Evolutionary conservation across 2,113 vertebrate genomes (phyloP).

Genomic region (Columbina picui): DNA sequence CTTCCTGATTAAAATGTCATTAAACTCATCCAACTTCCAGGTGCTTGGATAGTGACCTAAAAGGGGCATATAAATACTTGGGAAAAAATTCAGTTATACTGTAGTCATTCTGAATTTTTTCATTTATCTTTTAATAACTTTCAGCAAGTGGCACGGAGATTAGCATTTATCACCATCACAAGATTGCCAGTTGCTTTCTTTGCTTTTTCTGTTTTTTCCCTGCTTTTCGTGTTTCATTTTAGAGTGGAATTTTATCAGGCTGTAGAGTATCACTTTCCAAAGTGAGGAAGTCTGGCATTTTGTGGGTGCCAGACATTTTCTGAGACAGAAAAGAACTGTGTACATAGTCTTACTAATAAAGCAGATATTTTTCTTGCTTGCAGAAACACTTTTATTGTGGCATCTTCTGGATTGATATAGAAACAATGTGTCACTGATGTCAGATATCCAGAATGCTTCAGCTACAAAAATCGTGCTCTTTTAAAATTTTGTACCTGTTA

Average conservation of each 20-base stretch:
- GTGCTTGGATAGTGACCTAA: not conserved
- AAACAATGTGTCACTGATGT: not conserved
- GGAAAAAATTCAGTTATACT: not conserved
- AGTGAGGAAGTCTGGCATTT: slow-evolving; percentile 23
- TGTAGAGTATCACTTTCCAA: not conserved
- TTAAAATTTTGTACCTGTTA: not conserved
- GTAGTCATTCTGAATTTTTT: not conserved
- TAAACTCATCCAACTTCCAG: not conserved
- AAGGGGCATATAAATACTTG: not conserved
- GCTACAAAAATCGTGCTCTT: not conserved
- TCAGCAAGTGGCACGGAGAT: not conserved
- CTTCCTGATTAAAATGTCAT: not conserved
- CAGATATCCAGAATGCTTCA: not conserved
- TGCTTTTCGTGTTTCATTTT: slow-evolving; percentile 10
- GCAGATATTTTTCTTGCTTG: not conserved
- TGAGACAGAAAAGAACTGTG: not conserved
- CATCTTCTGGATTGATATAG: not conserved
- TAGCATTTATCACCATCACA: not conserved
- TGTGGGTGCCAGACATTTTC: slow-evolving; percentile 12
- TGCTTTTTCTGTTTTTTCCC: not conserved
- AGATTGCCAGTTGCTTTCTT: not conserved
- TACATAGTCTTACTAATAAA: not conserved
- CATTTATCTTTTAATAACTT: not conserved
- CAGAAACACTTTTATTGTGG: not conserved
- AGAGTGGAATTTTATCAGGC: not conserved